phyloP scores from a whole-genome alignment of 2,797 vertebrate species.

The Bradypodion ventrale region DNA sequence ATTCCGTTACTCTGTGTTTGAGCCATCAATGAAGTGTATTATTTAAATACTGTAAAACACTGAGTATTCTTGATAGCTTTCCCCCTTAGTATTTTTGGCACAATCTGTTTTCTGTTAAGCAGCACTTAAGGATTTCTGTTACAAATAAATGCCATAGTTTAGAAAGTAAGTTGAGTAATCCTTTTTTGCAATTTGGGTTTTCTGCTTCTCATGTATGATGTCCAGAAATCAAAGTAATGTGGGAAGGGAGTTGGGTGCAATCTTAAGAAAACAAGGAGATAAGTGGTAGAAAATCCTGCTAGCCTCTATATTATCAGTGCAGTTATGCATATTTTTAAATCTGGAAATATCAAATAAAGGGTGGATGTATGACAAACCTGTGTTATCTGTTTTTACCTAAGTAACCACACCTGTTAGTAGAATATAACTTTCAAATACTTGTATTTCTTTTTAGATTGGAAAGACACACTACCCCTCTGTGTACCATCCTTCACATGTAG shows the following conservation, averaged over 20 bases:
- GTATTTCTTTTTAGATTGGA: neutral
- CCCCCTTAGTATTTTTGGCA: neutral
- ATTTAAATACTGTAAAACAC: neutral
- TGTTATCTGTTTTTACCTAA: too few relatives aligned
- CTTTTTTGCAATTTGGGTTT: neutral
- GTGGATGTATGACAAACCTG: too few relatives aligned
- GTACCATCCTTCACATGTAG: neutral
- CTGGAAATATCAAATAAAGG: neutral
- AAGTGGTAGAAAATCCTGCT: neutral
- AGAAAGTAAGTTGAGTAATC: slow-evolving; percentile 12
- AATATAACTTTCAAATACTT: neutral
- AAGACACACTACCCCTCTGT: neutral
- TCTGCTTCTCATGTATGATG: neutral
- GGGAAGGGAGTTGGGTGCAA: too few relatives aligned
- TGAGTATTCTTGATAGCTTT: neutral
- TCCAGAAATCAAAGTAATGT: neutral
- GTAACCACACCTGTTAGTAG: neutral
- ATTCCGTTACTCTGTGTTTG: neutral
- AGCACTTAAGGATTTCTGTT: neutral
- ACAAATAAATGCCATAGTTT: neutral
- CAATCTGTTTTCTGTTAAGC: slow-evolving; percentile 21
- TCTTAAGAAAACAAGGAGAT: neutral
- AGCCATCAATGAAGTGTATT: slow-evolving; percentile 5
- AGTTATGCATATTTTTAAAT: neutral
- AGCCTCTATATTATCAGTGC: neutral